Conservation (phyloP, 2,888 invertebrate genomes). For the Eupithecia dodoneata region DNA sequence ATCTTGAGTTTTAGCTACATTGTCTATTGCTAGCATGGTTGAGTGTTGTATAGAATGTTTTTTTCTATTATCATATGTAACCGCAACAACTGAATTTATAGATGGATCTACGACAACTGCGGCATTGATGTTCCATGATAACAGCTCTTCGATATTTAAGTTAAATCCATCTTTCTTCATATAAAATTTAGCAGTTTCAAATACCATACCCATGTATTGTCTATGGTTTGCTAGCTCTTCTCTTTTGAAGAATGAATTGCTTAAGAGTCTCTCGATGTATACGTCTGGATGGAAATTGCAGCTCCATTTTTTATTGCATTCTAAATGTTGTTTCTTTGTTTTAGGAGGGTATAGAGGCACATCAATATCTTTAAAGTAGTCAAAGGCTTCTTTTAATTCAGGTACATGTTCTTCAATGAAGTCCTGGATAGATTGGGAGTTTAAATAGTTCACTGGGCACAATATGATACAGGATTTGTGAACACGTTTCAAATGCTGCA, state of each 20-base stretch:
- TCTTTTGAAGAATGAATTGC: conserved; percentile 84
- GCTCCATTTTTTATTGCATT: conserved; percentile 88
- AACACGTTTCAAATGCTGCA: conserved; percentile 90
- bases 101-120: conserved; percentile 90
- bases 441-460: conserved; percentile 69
- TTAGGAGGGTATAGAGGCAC: conserved; percentile 87
- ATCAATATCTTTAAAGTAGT: conserved; percentile 77
- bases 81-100: conserved; percentile 85
- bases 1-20: conserved; percentile 92
- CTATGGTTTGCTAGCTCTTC: conserved; percentile 68
- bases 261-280: conserved; percentile 87
- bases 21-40: conserved; percentile 92
- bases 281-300: conserved; percentile 93
- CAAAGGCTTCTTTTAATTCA: conserved; percentile 76
- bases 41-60: conserved; percentile 92
- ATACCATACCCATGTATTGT: conserved; percentile 83
- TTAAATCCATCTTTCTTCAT: conserved; percentile 35
- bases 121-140: conserved; percentile 54
- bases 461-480: conserved; percentile 84
- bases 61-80: conserved; percentile 84
- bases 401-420: conserved; percentile 72
- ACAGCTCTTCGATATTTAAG: conserved; percentile 39
- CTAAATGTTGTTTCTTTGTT: conserved; percentile 87
- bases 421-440: conserved; percentile 65
- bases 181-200: conserved; percentile 79